These are phyloP conservation scores for Babylonia areolata DNA, from an alignment of 1,140 invertebrate genomes.

Conservation along the genomic window DNA sequence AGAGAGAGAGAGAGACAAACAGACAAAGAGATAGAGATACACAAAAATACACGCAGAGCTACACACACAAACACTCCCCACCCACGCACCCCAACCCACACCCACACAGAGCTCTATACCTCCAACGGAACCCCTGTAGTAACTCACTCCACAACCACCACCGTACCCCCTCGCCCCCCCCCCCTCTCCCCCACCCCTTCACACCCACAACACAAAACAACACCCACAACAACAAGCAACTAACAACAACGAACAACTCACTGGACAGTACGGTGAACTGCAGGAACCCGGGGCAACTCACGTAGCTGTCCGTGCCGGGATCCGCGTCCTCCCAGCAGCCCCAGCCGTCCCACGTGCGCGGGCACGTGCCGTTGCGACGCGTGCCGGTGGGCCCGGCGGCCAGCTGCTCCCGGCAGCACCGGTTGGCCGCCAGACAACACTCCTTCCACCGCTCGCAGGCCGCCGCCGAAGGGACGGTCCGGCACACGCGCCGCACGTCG, in stretches of 20 bases:
- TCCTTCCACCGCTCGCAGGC: slow-evolving; percentile 57
- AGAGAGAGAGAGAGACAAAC: too few relatives aligned
- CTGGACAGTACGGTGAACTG: slow-evolving; percentile 58
- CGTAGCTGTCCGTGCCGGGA: slow-evolving; percentile 83
- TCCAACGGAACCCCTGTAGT: too few relatives aligned
- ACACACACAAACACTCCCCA: not conserved
- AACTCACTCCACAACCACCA: not conserved
- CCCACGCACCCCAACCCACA: not conserved
- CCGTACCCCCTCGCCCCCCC: not conserved
- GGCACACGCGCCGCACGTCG: slow-evolving; percentile 48
- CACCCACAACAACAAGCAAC: not conserved
- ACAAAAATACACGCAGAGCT: too few relatives aligned
- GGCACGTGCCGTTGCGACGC: slow-evolving; percentile 78
- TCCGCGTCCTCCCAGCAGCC: slow-evolving; percentile 89
- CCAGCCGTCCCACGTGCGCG: slow-evolving; percentile 90
- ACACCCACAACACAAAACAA: not conserved
- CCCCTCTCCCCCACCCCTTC: not conserved
- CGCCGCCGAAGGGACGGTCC: slow-evolving; percentile 52
- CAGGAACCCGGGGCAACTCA: slow-evolving; percentile 85
- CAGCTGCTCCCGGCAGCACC: slow-evolving; percentile 58
- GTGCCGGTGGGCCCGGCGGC: slow-evolving; percentile 66
- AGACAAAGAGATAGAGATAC: too few relatives aligned
- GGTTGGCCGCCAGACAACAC: slow-evolving; percentile 54
- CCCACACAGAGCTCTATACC: too few relatives aligned
- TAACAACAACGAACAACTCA: too few relatives aligned